Percentiles rank a stretch among this genome's conserved stretches.
Conservation (phyloP, 1,140 invertebrate species). For the Drosophila oshimai region DNA sequence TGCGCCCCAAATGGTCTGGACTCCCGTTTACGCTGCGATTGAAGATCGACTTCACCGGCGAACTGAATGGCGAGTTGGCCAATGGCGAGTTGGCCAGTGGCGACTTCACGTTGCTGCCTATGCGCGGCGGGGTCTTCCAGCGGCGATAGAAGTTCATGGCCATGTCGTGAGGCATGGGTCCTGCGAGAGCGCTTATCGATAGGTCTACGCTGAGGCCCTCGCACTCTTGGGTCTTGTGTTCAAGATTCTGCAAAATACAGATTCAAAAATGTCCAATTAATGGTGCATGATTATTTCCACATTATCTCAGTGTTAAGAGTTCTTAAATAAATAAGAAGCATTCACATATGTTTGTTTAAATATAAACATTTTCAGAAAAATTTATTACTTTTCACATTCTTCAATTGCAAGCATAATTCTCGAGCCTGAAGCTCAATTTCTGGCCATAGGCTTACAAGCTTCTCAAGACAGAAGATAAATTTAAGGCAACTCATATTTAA, state of each 20-base stretch:
- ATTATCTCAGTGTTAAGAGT: too few relatives aligned
- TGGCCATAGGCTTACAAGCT: too few relatives aligned
- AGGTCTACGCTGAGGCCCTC: constrained; percentile 87
- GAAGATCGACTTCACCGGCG: constrained; percentile 44
- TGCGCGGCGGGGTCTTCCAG: constrained; percentile 91
- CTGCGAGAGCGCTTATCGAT: constrained; percentile 91
- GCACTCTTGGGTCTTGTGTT: constrained; percentile 59
- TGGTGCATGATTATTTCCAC: too few relatives aligned
- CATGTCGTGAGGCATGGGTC: constrained; percentile 90
- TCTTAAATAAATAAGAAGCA: too few relatives aligned
- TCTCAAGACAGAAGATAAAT: too few relatives aligned
- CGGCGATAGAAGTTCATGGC: constrained; percentile 89
- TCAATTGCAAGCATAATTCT: too few relatives aligned
- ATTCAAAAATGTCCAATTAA: too few relatives aligned
- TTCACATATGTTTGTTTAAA: too few relatives aligned
- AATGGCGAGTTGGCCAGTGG: constrained; percentile 42
- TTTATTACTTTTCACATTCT: too few relatives aligned
- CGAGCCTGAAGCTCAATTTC: too few relatives aligned
- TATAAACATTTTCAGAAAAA: too few relatives aligned
- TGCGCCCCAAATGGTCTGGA: neutral
- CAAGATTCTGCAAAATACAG: constrained; percentile 84
- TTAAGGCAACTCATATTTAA: too few relatives aligned
- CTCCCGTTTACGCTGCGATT: constrained; percentile 5
- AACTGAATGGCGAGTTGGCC: constrained; percentile 46
- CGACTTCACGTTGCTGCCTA: constrained; percentile 42